Evolutionary conservation across 2,113 vertebrate species (phyloP), one percentile per base, ranked within the genome.

Genomic region (Axis porcinus): DNA sequence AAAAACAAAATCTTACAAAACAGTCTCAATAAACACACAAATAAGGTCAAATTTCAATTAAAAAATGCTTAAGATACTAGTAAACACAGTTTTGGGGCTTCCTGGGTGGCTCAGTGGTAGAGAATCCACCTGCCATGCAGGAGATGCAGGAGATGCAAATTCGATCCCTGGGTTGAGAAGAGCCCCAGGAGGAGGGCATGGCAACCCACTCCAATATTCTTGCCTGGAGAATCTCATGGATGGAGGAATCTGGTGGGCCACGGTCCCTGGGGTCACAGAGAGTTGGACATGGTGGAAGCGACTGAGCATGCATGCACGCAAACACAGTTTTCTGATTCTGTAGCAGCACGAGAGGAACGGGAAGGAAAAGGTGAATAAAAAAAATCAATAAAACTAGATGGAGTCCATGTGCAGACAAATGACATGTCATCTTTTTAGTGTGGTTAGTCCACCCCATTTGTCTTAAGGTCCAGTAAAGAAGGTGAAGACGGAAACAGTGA

Each of bases 321-420:
- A 40, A 43, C 67, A 40, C 36, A 10, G 81, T 27, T 86, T 40
- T 21, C 33, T 16, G 88, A n/a, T 50, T 28, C 25, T 6, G 54
- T 28, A n/a, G 16, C 4, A 15, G 19, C 3, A 17, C 7, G 1
- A 2, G 54, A 6, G 54, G 33, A 43, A 14, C 4, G 2, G 14
- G 27, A 11, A 13, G 21, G n/a, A 36, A 17, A 28, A 21, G 19
- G 40, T 76, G 45, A 33, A 11, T 15, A 25, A 50, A 13, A 40
- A 40, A 30, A 9, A n/a, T 3, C 6, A 12, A 6, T 13, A 25
- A 28, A 27, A 28, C 8, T 15, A 7, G 11, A 52, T 6, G 40
- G 33, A 9, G 15, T 13, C 25, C 30, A 6, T 2, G 17, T 47
- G 11, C 16, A 7, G 74, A 21, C 21, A 43, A 30, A 36, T 7